Evolutionary conservation across 2,888 invertebrate genomes (phyloP).

Genomic region (Heliothis peltigera): DNA sequence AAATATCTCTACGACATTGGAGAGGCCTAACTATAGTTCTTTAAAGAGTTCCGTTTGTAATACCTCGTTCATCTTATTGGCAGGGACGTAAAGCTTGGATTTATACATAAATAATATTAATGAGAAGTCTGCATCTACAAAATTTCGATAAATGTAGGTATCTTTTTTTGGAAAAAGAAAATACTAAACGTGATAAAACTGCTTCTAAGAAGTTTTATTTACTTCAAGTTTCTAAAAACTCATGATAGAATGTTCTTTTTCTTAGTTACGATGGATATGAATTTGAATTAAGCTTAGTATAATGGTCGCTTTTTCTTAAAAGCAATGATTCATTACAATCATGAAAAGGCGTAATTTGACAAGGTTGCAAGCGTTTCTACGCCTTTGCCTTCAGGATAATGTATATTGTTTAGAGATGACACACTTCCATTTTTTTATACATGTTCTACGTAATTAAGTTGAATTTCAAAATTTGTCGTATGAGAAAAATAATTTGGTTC

Average conservation of each 20-base stretch:
- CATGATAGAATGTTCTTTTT: neutral
- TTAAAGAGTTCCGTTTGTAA: slow-evolving; percentile 30
- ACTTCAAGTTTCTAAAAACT: neutral
- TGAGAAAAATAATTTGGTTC: too few species aligned
- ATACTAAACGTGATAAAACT: neutral
- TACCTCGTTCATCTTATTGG: slow-evolving; percentile 31
- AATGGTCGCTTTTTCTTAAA: neutral
- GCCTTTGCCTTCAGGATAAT: neutral
- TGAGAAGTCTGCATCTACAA: neutral
- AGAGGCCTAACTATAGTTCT: slow-evolving; percentile 32
- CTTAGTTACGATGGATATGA: too few species aligned
- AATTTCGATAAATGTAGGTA: neutral
- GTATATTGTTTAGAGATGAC: neutral
- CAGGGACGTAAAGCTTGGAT: slow-evolving; percentile 20
- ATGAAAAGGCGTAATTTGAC: neutral
- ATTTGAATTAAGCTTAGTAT: neutral
- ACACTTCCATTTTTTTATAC: neutral
- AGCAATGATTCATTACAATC: neutral
- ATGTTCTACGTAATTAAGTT: too few species aligned
- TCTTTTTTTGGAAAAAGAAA: neutral
- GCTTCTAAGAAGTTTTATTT: neutral
- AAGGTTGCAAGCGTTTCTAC: too few species aligned
- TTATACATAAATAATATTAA: neutral
- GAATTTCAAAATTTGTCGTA: too few species aligned
- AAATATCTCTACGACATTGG: slow-evolving; percentile 47